phyloP scores from a whole-genome alignment of 2,113 vertebrate genomes.

The Rynchops niger region DNA sequence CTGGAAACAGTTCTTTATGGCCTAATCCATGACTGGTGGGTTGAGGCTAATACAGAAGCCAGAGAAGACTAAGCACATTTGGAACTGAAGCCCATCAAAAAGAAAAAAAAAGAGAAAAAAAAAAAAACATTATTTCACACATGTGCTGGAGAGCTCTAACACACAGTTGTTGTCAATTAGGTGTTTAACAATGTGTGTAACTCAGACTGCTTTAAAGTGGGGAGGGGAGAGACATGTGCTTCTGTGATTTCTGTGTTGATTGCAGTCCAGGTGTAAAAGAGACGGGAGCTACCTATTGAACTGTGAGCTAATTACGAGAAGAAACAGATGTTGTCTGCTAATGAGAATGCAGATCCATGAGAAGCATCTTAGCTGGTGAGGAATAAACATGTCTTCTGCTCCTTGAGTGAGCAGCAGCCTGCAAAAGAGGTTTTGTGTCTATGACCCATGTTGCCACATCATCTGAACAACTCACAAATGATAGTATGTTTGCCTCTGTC shows the following conservation, averaged over 20 bases:
- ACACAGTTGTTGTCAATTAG: slow-evolving; percentile 68
- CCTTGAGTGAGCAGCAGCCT: background rate
- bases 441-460: background rate
- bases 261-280: slow-evolving; percentile 77
- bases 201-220: slow-evolving; percentile 64
- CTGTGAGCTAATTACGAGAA: slow-evolving; percentile 81
- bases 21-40: slow-evolving; percentile 12
- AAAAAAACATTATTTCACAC: background rate
- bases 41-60: slow-evolving; percentile 49
- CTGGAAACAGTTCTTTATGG: slow-evolving; percentile 67
- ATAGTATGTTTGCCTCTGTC: background rate
- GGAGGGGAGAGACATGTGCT: slow-evolving; percentile 50
- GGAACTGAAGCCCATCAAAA: slow-evolving; percentile 32
- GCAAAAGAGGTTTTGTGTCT: background rate
- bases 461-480: background rate
- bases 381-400: slow-evolving; percentile 39
- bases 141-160: slow-evolving; percentile 19
- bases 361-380: slow-evolving; percentile 1
- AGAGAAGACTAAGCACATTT: background rate
- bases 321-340: slow-evolving; percentile 81
- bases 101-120: background rate
- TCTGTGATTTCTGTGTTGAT: slow-evolving; percentile 72
- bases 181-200: slow-evolving; percentile 77
- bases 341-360: slow-evolving; percentile 68
- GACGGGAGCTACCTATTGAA: slow-evolving; percentile 74